Base-by-base conservation (phyloP, 2,113 vertebrate genomes). In the Catharus minimus region DNA sequence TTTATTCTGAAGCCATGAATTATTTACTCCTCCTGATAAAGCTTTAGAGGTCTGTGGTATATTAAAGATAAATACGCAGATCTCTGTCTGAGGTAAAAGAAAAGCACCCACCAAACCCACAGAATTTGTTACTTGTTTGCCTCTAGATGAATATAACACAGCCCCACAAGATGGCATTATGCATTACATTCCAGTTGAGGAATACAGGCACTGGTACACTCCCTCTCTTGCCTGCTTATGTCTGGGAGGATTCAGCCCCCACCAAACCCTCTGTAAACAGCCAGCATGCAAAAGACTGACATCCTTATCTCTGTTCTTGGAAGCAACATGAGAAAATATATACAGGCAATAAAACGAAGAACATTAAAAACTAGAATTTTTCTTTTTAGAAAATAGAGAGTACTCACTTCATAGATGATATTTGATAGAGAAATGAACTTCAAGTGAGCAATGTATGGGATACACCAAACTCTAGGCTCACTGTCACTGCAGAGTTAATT, bases 101-200 rank as follows among this genome's bases (percentile, higher is more conserved):
- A 72, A 60, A 66, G 26, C 38, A 32, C 3, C 30, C 3, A 1
- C 23, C 41, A 60, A 83, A 86, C 10, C 23, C 56, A 22, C 15
- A 80, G 46, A 55, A 52, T 19, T 14, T 36, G 16, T 69, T 55
- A 5, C 17, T n/a, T 6, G 4, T 18, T 86, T 84, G 49, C 30
- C 64, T 27, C 30, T 44, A 13, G 24, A 56, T 32, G 16, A 50
- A 43, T 81, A 8, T 2, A 72, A 17, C 28, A 56, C 10, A 78
- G 11, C 18, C 81, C 92, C 94, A 95, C 82, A 61, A 95, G 82
- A 82, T 92, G 92, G 93, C 88, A 90, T 66, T 68, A 15, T 68
- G 43, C 53, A 18, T 36, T 15, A 24, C 49, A 0, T 18, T 66
- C 8, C 15, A 46, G 52, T 41, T 11, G 52, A 22, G 33, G 36